A percentile compares a stretch with the other conserved stretches of the same genome.
phyloP scores from a whole-genome alignment of 2,113 vertebrate genomes.

The Rhynchopsitta pachyrhyncha region DNA sequence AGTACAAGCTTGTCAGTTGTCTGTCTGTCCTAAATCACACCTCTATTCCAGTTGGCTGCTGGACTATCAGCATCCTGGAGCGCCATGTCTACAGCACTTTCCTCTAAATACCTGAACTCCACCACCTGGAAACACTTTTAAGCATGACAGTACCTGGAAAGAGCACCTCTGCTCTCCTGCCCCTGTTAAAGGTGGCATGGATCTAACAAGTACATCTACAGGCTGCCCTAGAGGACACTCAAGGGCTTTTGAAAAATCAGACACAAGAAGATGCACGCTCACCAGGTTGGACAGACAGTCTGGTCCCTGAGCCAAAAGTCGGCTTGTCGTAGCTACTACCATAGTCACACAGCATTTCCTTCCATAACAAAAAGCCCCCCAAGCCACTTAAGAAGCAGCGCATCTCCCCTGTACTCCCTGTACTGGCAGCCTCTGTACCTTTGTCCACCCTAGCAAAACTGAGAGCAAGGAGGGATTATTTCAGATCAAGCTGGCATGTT shows the following conservation, averaged over 20 bases:
- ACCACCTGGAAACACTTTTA: neutral
- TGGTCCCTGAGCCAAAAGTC: neutral
- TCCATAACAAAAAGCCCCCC: slow-evolving; percentile 29
- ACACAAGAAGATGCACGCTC: neutral
- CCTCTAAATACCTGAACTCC: neutral
- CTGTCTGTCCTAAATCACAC: neutral
- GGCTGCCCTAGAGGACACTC: neutral
- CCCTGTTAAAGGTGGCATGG: neutral
- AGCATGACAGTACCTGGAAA: neutral
- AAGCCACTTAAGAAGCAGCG: neutral
- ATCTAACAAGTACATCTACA: neutral
- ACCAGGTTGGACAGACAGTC: neutral
- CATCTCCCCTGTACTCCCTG: neutral
- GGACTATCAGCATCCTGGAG: neutral
- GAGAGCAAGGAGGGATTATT: neutral
- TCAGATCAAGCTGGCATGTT: neutral
- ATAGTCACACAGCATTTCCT: slow-evolving; percentile 33
- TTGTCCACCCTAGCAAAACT: rapidly evolving
- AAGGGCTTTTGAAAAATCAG: neutral
- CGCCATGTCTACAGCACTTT: neutral
- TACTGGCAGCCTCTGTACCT: neutral
- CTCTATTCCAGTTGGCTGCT: neutral
- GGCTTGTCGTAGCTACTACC: rapidly evolving
- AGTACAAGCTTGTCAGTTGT: neutral
- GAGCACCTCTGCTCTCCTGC: neutral